A percentile compares a stretch with the other conserved stretches of the same genome.
These are phyloP conservation scores for Micronycteris hirsuta DNA, from an alignment of 2,113 vertebrate species.

Conservation along the genomic window DNA sequence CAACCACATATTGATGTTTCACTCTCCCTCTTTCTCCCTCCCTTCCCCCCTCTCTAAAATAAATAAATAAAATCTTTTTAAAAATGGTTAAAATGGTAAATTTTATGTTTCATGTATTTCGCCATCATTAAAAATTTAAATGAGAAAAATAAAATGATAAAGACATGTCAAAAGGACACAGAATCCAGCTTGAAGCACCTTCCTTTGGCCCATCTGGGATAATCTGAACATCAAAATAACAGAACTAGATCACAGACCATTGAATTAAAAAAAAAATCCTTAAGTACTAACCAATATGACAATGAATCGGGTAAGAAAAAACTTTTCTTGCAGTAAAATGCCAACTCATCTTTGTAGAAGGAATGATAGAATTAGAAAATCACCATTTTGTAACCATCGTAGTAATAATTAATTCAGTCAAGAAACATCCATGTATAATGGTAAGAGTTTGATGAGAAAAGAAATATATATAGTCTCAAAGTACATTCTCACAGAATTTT, in stretches of 20 bases:
- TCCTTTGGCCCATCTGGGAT: neutral
- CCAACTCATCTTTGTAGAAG: slow-evolving; percentile 13
- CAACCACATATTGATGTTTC: too few species aligned
- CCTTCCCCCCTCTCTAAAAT: too few species aligned
- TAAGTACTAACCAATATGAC: neutral
- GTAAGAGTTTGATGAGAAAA: slow-evolving; percentile 27
- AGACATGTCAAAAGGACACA: neutral
- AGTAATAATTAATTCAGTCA: slow-evolving; percentile 2
- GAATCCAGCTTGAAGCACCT: neutral
- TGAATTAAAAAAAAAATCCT: slow-evolving; percentile 22
- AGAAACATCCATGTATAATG: neutral
- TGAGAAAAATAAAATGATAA: neutral
- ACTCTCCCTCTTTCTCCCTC: too few species aligned
- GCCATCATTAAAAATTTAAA: neutral
- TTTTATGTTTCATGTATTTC: neutral
- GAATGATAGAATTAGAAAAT: neutral
- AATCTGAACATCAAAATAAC: neutral
- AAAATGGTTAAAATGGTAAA: neutral
- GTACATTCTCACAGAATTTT: neutral
- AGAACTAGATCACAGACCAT: neutral
- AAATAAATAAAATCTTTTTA: neutral
- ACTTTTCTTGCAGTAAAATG: neutral
- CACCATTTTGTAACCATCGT: neutral
- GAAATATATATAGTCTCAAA: slow-evolving; percentile 12
- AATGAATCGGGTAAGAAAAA: neutral